These are phyloP conservation scores for Phacellophora camtschatica DNA, from an alignment of 30 jellyfish, hydroid and myxozoan genomes.

Conservation along the genomic window DNA sequence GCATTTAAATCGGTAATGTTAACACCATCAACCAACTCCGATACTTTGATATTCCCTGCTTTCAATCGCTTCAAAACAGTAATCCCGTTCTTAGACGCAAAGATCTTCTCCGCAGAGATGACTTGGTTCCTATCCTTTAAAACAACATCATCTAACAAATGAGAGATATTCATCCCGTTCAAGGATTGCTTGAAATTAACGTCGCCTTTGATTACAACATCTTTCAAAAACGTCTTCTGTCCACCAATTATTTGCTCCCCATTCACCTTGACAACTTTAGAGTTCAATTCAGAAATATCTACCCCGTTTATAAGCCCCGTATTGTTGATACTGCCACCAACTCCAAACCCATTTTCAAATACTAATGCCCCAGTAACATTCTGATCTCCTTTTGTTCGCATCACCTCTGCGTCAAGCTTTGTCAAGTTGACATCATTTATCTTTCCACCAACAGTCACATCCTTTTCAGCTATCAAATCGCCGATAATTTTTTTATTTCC, in stretches of 20 bases:
- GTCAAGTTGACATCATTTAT: constrained; percentile 66
- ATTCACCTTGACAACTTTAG: constrained; percentile 51
- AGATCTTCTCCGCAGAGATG: constrained; percentile 57
- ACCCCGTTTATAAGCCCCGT: constrained; percentile 59
- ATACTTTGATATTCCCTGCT: constrained; percentile 1
- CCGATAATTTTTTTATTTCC: constrained; percentile 45
- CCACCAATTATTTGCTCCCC: constrained; percentile 31
- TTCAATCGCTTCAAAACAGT: background rate
- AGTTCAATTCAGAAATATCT: constrained; percentile 43
- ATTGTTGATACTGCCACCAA: constrained; percentile 35
- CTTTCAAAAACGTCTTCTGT: constrained; percentile 7
- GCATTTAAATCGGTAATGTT: constrained; percentile 50
- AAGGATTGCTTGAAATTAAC: constrained; percentile 13
- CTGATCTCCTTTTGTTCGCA: constrained; percentile 69
- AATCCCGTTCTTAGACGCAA: constrained; percentile 27
- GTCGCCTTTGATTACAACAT: background rate
- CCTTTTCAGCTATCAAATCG: background rate
- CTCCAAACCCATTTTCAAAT: constrained; percentile 49
- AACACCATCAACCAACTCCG: constrained; percentile 58
- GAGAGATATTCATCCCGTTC: constrained; percentile 68
- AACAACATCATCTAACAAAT: constrained; percentile 39
- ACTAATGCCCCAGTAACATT: constrained; percentile 43
- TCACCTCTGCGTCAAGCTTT: constrained; percentile 14
- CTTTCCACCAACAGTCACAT: constrained; percentile 21
- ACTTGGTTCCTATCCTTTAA: constrained; percentile 41